A percentile compares a stretch with the other conserved stretches of the same genome.
These are phyloP conservation scores for Aphrocallistes beatrix DNA, from an alignment of 37 sponge, comb jelly and placozoan genomes.

Conservation along the genomic window DNA sequence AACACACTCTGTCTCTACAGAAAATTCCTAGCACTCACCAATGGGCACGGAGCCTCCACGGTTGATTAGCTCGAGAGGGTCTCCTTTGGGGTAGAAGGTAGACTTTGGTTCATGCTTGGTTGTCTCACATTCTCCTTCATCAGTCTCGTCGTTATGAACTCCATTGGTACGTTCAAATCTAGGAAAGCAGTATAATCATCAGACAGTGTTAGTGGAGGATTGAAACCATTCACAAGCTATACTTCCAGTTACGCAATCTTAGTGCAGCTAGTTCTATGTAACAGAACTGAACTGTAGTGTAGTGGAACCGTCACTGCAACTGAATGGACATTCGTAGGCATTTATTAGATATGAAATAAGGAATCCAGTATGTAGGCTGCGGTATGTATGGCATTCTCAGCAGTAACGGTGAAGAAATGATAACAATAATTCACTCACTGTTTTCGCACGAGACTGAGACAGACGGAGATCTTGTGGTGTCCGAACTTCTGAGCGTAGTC, in stretches of 20 bases:
- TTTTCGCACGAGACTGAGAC: neutral
- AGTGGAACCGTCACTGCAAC: too few relatives aligned
- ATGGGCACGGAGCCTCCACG: neutral
- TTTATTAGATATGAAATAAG: too few relatives aligned
- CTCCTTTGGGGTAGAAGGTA: constrained; percentile 7
- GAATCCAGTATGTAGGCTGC: too few relatives aligned
- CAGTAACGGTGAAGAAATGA: too few relatives aligned
- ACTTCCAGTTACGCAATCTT: constrained; percentile 9
- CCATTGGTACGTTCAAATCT: neutral
- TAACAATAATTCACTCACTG: neutral
- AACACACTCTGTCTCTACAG: too few relatives aligned
- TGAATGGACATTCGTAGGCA: too few relatives aligned
- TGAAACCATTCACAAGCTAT: neutral
- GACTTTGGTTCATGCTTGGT: neutral
- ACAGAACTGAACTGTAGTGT: too few relatives aligned
- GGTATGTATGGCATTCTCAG: too few relatives aligned
- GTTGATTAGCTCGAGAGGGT: constrained; percentile 6
- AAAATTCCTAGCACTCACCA: neutral
- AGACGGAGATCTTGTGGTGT: neutral
- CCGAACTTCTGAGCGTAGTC: constrained; percentile 11
- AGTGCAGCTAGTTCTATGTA: too few relatives aligned
- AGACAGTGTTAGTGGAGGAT: neutral
- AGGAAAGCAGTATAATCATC: too few relatives aligned
- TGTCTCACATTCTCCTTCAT: neutral
- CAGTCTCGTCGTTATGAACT: neutral